These are phyloP conservation scores for Fregata magnificens DNA, from an alignment of 2,113 vertebrate genomes.

Conservation along the genomic window DNA sequence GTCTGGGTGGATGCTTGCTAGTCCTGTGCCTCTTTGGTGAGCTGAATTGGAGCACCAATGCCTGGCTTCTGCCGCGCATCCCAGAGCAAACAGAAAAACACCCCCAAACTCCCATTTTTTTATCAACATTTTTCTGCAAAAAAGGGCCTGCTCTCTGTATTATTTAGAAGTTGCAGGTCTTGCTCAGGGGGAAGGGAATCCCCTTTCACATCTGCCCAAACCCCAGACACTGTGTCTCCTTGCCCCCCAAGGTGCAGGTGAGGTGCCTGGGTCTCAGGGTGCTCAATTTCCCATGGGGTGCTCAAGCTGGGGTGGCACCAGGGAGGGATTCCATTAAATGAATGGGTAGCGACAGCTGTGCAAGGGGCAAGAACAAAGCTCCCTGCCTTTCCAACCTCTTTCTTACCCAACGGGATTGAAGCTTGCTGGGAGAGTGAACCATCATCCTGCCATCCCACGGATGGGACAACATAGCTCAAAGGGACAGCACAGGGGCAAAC, in stretches of 20 bases:
- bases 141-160: neutral
- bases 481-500: neutral
- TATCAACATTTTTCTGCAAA: neutral
- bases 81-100: neutral
- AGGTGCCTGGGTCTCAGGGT: neutral
- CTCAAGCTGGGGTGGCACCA: accelerated
- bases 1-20: too few species aligned
- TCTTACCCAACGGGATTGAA: accelerated
- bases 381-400: neutral
- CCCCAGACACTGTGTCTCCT: accelerated
- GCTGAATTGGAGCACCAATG: accelerated
- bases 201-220: neutral
- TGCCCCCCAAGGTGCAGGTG: accelerated
- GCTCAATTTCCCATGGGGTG: accelerated
- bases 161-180: neutral
- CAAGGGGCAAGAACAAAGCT: accelerated
- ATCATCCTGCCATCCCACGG: accelerated
- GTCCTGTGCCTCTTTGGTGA: neutral
- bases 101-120: neutral
- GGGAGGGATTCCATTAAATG: neutral
- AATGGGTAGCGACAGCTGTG: accelerated
- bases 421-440: accelerated
- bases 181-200: neutral
- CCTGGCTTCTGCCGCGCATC: accelerated
- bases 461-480: accelerated